These are phyloP conservation scores for Desmophyllum pertusum DNA, from an alignment of 92 coral and sea anemone genomes.

Conservation along the genomic window DNA sequence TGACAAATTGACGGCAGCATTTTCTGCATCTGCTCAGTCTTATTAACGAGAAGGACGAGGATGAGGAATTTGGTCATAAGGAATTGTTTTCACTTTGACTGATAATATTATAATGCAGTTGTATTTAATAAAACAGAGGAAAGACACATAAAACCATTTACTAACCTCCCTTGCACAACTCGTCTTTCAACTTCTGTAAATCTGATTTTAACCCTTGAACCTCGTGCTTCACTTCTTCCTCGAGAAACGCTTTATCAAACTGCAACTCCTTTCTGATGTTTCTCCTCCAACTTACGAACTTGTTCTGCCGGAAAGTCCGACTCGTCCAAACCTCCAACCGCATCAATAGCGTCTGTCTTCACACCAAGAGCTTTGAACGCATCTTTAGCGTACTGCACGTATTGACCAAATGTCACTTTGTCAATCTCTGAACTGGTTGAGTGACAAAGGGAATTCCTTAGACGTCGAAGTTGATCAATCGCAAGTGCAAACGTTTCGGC, in stretches of 20 bases:
- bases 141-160: too few species aligned
- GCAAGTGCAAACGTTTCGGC: not conserved
- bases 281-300: conserved; percentile 20
- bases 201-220: not conserved
- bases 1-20: too few species aligned
- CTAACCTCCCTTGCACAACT: not conserved
- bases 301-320: conserved; percentile 36
- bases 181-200: not conserved
- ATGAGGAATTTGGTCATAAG: too few species aligned
- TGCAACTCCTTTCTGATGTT: not conserved
- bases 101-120: too few species aligned
- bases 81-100: too few species aligned
- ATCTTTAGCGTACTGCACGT: conserved; percentile 35
- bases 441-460: not conserved
- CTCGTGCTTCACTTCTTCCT: not conserved
- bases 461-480: not conserved
- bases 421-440: conserved; percentile 7
- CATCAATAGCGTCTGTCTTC: conserved; percentile 6
- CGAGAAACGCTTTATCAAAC: not conserved
- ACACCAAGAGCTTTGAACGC: conserved; percentile 41
- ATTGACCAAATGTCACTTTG: not conserved
- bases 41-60: too few species aligned
- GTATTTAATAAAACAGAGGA: too few species aligned
- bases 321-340: conserved; percentile 25
- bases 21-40: too few species aligned